Percentiles rank a stretch among this genome's conserved stretches.
phyloP scores from a whole-genome alignment of 2,113 vertebrate species.

The Brachionichthys hirsutus region DNA sequence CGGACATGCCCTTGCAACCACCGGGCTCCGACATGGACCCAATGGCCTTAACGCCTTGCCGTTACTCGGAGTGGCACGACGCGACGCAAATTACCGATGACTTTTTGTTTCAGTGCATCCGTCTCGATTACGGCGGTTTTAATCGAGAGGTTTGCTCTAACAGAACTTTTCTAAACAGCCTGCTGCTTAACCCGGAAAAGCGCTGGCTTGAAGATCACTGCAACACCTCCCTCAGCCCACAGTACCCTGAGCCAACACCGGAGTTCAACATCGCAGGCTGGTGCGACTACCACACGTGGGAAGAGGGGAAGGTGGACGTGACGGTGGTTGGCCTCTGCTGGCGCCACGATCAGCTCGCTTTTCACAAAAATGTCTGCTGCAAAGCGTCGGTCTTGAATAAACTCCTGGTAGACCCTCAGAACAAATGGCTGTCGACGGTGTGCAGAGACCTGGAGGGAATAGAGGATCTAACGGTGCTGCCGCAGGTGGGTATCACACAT shows the following conservation, averaged over 20 bases:
- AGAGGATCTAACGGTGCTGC: constrained; percentile 24
- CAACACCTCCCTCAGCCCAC: constrained; percentile 17
- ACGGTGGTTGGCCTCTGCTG: constrained; percentile 77
- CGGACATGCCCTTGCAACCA: not conserved
- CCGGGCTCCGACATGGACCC: not conserved
- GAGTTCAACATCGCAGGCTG: constrained; percentile 41
- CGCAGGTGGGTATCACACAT: constrained; percentile 54
- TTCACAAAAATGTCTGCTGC: constrained; percentile 76
- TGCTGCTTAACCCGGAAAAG: constrained; percentile 51
- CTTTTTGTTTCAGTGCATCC: constrained; percentile 67
- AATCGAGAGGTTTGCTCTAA: constrained; percentile 67
- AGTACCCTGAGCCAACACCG: not conserved
- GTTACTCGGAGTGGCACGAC: constrained; percentile 71
- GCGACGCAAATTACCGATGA: constrained; percentile 33
- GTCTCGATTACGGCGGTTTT: constrained; percentile 66
- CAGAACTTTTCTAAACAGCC: constrained; percentile 51
- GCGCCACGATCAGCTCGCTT: constrained; percentile 66
- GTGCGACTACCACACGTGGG: constrained; percentile 77
- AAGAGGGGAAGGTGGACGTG: constrained; percentile 55
- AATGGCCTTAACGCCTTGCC: constrained; percentile 47
- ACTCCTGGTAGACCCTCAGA: constrained; percentile 62
- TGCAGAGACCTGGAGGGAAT: constrained; percentile 58
- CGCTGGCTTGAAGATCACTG: constrained; percentile 73
- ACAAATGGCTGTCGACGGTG: constrained; percentile 72
- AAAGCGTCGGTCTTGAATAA: constrained; percentile 56